Conservation (phyloP, 1,140 invertebrate species). For the Marisa cornuarietis region DNA sequence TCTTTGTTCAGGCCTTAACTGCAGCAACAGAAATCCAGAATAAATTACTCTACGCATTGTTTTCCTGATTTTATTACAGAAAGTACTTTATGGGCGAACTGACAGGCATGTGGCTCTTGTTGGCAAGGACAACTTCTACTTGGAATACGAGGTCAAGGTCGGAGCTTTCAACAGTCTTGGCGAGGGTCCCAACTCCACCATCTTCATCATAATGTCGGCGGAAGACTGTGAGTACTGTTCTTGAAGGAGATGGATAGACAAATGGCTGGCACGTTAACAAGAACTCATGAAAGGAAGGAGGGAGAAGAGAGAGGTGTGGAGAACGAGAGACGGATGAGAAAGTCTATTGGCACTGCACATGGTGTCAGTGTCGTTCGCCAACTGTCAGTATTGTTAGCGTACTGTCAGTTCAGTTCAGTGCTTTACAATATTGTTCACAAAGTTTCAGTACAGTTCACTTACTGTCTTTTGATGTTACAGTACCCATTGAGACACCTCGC, state of each 20-base stretch:
- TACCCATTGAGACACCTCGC: constrained; percentile 90
- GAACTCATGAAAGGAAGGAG: not conserved
- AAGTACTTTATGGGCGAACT: constrained; percentile 9
- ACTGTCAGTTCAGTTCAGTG: too few relatives aligned
- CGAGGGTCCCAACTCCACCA: constrained; percentile 49
- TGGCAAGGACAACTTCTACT: constrained; percentile 82
- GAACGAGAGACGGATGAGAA: not conserved
- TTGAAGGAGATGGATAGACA: not conserved
- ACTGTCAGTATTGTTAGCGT: too few relatives aligned
- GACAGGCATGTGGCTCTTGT: constrained; percentile 65
- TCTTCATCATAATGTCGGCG: constrained; percentile 44
- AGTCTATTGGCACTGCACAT: too few relatives aligned
- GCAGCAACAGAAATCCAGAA: too few relatives aligned
- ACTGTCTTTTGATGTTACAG: constrained; percentile 60
- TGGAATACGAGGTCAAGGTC: constrained; percentile 89
- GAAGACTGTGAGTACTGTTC: constrained; percentile 69
- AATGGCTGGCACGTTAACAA: not conserved
- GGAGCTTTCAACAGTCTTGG: constrained; percentile 69
- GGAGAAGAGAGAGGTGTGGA: not conserved
- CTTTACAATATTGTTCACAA: too few relatives aligned
- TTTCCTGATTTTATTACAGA: not conserved
- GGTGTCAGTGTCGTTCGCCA: too few relatives aligned
- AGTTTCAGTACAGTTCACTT: not conserved
- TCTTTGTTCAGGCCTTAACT: too few relatives aligned
- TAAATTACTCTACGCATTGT: not conserved